Evolutionary conservation across 2,113 vertebrate genomes (phyloP).

Genomic region (Siphamia tubifer): DNA sequence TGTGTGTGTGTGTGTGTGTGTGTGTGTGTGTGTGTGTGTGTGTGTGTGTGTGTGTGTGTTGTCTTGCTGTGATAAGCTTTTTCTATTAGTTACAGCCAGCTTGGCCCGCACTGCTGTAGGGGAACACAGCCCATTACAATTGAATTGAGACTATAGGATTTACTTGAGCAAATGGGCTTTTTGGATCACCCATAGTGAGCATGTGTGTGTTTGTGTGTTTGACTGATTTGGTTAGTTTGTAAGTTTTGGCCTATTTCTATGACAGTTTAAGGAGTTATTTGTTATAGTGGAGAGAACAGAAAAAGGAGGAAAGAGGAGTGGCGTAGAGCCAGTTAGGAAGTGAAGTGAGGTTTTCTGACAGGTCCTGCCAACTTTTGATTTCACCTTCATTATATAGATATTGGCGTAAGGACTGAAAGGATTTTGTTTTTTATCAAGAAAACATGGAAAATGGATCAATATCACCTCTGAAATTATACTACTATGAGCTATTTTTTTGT

Average conservation of each 20-base stretch:
- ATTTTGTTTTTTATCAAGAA: too few species aligned
- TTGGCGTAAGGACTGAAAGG: too few species aligned
- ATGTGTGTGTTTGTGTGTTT: neutral
- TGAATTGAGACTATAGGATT: conserved; percentile 2
- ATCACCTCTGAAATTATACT: too few species aligned
- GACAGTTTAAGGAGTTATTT: neutral
- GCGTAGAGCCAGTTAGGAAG: too few species aligned
- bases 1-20: conserved; percentile 20
- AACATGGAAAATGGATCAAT: too few species aligned
- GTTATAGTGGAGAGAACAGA: too few species aligned
- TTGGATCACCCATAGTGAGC: conserved; percentile 8
- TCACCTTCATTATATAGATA: too few species aligned
- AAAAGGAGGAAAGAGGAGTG: too few species aligned
- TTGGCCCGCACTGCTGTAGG: conserved; percentile 10
- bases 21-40: conserved; percentile 1
- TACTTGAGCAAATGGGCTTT: conserved; percentile 5
- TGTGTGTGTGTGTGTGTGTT: conserved; percentile 19
- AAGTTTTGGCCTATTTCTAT: neutral
- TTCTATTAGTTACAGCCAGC: conserved; percentile 43
- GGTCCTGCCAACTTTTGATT: too few species aligned
- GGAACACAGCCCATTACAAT: neutral
- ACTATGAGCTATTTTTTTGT: too few species aligned
- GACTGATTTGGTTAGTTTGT: neutral
- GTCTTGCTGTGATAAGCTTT: conserved; percentile 48
- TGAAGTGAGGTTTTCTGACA: too few species aligned